phyloP scores from a whole-genome alignment of 2,797 vertebrate genomes.

The Scyliorhinus canicula region DNA sequence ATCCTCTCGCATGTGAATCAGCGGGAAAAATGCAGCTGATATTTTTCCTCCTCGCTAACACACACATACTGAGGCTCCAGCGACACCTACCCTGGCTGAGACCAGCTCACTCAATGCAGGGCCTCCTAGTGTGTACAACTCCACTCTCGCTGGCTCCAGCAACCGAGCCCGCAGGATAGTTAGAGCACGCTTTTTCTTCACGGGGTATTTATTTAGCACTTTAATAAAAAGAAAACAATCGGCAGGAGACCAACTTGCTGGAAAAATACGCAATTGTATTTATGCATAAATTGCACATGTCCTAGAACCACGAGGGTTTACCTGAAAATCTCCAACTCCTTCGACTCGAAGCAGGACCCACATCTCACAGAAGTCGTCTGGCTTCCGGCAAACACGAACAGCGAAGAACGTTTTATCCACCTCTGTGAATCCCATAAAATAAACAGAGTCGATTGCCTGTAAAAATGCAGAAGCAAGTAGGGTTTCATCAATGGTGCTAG shows the following conservation, averaged over 20 bases:
- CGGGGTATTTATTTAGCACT: not conserved
- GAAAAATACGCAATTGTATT: too few relatives aligned
- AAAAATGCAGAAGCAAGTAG: not conserved
- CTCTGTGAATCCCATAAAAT: conserved; percentile 49
- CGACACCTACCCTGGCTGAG: not conserved
- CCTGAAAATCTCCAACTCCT: conserved; percentile 49
- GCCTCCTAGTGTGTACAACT: not conserved
- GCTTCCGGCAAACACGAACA: conserved; percentile 44
- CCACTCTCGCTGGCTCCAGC: not conserved
- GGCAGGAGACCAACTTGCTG: too few relatives aligned
- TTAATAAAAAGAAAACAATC: not conserved
- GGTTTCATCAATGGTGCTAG: not conserved
- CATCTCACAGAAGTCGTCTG: conserved; percentile 45
- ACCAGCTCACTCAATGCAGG: not conserved
- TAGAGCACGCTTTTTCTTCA: not conserved
- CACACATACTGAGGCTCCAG: not conserved
- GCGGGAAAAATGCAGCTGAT: too few relatives aligned
- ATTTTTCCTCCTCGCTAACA: too few relatives aligned
- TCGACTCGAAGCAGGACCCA: conserved; percentile 52
- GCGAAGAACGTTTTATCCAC: conserved; percentile 46
- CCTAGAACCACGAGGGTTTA: conserved; percentile 40
- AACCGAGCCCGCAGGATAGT: not conserved
- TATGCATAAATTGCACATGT: too few relatives aligned
- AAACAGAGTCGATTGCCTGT: conserved; percentile 48
- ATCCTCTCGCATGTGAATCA: not conserved